Conservation (phyloP, 1,140 invertebrate species). For the Ostrea edulis region DNA sequence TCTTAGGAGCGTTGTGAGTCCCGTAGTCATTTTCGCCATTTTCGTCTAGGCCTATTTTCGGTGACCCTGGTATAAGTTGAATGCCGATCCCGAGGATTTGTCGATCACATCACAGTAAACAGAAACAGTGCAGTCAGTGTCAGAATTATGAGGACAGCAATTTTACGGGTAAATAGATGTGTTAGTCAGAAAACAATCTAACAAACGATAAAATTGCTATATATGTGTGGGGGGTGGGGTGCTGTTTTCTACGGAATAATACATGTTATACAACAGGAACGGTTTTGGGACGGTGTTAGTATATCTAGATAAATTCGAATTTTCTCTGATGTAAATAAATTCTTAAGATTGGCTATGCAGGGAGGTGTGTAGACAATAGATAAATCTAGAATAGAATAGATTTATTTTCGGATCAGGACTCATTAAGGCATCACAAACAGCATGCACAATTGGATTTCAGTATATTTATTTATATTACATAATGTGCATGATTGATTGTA, state of each 20-base stretch:
- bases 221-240: too few species aligned
- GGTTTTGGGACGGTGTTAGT: too few species aligned
- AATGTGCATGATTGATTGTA: too few species aligned
- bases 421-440: too few species aligned
- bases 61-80: not conserved
- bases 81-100: constrained; percentile 1
- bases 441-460: too few species aligned
- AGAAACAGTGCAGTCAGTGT: not conserved
- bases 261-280: too few species aligned
- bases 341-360: too few species aligned
- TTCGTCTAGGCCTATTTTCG: not conserved
- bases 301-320: not conserved
- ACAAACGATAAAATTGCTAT: not conserved
- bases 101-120: not conserved
- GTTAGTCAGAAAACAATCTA: not conserved
- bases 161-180: constrained; percentile 11
- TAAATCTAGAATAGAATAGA: too few species aligned
- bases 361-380: too few species aligned
- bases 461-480: too few species aligned
- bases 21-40: constrained; percentile 5
- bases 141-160: not conserved
- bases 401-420: too few species aligned
- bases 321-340: not conserved
- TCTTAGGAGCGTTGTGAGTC: not conserved
- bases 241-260: too few species aligned